A percentile compares a stretch with the other conserved stretches of the same genome.
Evolutionary conservation across 2,113 vertebrate species (phyloP).

Genomic region (Connochaetes taurinus): DNA sequence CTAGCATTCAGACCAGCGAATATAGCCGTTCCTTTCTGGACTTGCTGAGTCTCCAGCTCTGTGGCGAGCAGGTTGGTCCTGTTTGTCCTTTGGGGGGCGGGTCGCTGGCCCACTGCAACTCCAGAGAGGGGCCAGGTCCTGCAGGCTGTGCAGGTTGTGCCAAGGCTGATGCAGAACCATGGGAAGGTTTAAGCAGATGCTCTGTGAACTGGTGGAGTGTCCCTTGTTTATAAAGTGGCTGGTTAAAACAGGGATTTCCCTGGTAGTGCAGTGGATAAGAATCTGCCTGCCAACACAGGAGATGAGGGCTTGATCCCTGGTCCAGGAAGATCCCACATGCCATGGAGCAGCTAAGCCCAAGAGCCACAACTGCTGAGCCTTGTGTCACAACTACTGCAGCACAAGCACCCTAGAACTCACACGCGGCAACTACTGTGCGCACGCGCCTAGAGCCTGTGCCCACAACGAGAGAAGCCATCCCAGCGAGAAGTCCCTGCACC

Average conservation of each 20-base stretch:
- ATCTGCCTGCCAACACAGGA: not conserved
- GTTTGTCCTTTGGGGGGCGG: fast-evolving
- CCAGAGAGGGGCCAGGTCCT: not conserved
- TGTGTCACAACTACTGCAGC: not conserved
- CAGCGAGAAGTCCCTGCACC: not conserved
- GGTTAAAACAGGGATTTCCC: not conserved
- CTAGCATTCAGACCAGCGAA: not conserved
- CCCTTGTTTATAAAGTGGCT: not conserved
- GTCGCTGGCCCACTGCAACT: not conserved
- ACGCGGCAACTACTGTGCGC: not conserved
- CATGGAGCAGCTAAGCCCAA: not conserved
- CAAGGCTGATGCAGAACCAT: not conserved
- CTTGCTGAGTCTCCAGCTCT: fast-evolving
- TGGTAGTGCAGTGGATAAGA: not conserved
- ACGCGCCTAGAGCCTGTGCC: not conserved
- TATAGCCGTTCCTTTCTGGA: not conserved
- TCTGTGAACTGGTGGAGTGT: not conserved
- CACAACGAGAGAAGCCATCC: not conserved
- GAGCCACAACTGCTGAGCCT: not conserved
- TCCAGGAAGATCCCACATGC: not conserved
- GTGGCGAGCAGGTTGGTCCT: fast-evolving
- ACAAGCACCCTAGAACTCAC: not conserved
- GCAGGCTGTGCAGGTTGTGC: not conserved
- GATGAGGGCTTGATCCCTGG: not conserved
- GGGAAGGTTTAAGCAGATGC: not conserved